These are phyloP conservation scores for Drosophila mayaguana DNA, from an alignment of 2,888 invertebrate species.

Conservation along the genomic window DNA sequence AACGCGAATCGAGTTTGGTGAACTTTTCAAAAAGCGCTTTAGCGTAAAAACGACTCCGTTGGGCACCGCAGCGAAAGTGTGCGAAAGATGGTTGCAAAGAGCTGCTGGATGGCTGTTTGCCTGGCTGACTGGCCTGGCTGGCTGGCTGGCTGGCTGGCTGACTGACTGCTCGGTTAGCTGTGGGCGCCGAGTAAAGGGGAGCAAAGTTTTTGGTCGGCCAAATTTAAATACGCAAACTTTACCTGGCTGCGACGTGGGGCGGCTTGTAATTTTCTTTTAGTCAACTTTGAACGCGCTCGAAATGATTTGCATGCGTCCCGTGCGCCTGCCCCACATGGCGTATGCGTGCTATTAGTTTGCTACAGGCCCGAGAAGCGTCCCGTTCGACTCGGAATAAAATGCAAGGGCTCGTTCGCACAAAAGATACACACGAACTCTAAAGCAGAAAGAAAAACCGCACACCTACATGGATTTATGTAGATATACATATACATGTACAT, in stretches of 20 bases:
- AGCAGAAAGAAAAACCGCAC: conserved; percentile 5
- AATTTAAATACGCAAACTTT: conserved; percentile 63
- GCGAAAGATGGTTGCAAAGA: conserved; percentile 19
- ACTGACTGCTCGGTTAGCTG: neutral
- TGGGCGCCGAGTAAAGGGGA: neutral
- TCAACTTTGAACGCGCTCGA: conserved; percentile 68
- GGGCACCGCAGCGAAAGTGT: conserved; percentile 48
- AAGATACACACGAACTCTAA: conserved; percentile 11
- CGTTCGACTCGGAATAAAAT: conserved; percentile 19
- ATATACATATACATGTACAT: neutral
- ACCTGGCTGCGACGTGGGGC: conserved; percentile 41
- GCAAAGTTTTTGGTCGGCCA: conserved; percentile 48
- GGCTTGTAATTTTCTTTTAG: conserved; percentile 70
- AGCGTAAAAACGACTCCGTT: conserved; percentile 70
- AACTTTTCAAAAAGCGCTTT: conserved; percentile 73
- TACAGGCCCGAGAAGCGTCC: neutral
- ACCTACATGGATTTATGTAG: conserved; percentile 15
- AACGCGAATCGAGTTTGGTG: conserved; percentile 44
- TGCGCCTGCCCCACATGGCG: conserved; percentile 42
- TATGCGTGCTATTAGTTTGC: conserved; percentile 71
- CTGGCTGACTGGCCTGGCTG: neutral
- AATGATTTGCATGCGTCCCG: conserved; percentile 66
- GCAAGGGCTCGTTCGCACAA: conserved; percentile 30
- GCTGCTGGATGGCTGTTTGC: conserved; percentile 6
- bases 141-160: neutral